Base-by-base conservation (phyloP, 2,797 vertebrate species). In the Gymnocypris eckloni region DNA sequence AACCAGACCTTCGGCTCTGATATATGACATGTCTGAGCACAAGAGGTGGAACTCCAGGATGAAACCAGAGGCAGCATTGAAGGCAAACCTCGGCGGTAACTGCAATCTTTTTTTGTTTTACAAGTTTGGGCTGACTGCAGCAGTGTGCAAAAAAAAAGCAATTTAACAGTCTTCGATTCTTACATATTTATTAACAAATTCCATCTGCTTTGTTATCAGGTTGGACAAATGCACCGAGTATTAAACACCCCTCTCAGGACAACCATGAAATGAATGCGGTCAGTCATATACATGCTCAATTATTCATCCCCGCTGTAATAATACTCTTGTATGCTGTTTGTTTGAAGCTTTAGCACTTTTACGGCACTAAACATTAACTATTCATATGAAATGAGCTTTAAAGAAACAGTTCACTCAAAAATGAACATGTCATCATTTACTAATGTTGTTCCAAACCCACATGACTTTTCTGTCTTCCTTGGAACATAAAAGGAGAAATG, bases 21-120 rank as follows among this genome's bases (percentile, higher is more conserved):
- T 86, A 16, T 67, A 48, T 84, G 88, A 95, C 85, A 71, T 75
- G 11, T 90, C 83, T 0, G 75, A 91, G 28, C 82, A 93, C 76
- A 92, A 90, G 59, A 86, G 3, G 45, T 96, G 93, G 94, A 95
- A 95, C 84, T 95, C 93, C 71, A 95, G 92, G 73, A 85, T 83
- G 84, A 90, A 92, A 48, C 61, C 90, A 59, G 91, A 94, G n/a
- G 77, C 86, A 77, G 89, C 88, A 7, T 76, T 94, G 54, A 93
- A 91, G 90, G 92, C 94, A 45, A 89, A 43, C 75, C 85, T 94
- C 43, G 86, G 87, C 91, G 94, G 95, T 96, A 81, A 25, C 52
- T 56, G 56, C 39, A 39, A 73, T 72, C 52, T 79, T 39, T 37
- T 56, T 54, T 39, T 41, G 59, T 39, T 61, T 18, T 64, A 83